These are phyloP conservation scores for Callocephalon fimbriatum DNA, from an alignment of 2,113 vertebrate genomes.

Conservation along the genomic window DNA sequence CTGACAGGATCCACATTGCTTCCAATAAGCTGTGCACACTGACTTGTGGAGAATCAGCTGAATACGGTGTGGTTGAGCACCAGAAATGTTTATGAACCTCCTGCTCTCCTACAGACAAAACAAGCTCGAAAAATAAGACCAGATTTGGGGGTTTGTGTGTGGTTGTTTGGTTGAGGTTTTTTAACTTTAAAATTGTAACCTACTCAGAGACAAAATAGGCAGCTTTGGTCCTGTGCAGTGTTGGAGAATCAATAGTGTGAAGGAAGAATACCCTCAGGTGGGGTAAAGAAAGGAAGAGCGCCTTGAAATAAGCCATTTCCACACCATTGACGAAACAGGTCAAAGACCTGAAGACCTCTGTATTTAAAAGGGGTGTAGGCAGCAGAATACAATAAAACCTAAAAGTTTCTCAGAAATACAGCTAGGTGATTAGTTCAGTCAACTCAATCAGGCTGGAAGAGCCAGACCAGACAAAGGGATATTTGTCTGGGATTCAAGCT, in stretches of 20 bases:
- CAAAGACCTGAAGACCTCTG: neutral
- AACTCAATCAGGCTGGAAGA: neutral
- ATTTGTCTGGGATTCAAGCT: neutral
- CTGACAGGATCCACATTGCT: neutral
- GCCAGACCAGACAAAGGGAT: conserved; percentile 37
- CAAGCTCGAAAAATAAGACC: neutral
- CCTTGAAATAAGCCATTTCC: neutral
- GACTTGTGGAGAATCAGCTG: neutral
- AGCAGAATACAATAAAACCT: neutral
- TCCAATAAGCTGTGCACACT: neutral
- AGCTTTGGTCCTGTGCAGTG: neutral
- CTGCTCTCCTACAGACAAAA: neutral
- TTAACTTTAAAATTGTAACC: neutral
- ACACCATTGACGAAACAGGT: neutral
- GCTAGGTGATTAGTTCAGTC: conserved; percentile 2
- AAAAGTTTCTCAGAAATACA: neutral
- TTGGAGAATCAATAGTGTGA: neutral
- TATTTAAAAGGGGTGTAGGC: neutral
- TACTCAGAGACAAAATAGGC: neutral
- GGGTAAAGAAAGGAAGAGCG: neutral
- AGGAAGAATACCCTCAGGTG: neutral
- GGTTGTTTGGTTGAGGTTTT: neutral
- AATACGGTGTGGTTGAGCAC: neutral
- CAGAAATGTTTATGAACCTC: neutral
- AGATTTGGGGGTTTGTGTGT: neutral